Percentiles rank a stretch among this genome's conserved stretches.
Conservation (phyloP, 30 jellyfish, hydroid and myxozoan species). For the Rhopilema esculentum region DNA sequence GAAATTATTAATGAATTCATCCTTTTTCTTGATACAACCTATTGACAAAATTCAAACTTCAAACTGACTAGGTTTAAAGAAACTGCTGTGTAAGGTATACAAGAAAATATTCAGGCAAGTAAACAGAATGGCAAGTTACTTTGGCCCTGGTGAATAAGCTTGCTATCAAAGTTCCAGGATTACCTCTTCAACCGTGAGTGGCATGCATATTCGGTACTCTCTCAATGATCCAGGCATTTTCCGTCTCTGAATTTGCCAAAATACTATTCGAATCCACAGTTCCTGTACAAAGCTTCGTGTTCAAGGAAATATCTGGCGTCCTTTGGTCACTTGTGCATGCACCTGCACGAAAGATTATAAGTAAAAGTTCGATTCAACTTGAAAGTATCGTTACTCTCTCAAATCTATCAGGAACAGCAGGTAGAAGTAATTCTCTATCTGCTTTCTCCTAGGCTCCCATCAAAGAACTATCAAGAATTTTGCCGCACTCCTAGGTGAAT, state of each 20-base stretch:
- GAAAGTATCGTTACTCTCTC: not conserved
- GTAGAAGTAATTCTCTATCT: not conserved
- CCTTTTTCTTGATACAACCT: not conserved
- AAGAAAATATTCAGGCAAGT: not conserved
- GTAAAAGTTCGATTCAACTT: not conserved
- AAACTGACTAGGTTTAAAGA: too few species aligned
- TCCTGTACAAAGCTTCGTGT: not conserved
- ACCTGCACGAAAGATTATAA: not conserved
- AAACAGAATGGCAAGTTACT: not conserved
- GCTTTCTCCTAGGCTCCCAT: not conserved
- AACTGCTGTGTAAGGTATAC: too few species aligned
- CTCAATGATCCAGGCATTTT: constrained; percentile 39
- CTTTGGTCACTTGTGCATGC: not conserved
- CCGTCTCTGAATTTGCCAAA: not conserved
- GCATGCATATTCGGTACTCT: constrained; percentile 99
- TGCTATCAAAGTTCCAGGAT: not conserved
- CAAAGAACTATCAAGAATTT: not conserved
- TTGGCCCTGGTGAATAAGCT: too few species aligned
- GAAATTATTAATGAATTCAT: not conserved
- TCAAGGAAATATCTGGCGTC: not conserved
- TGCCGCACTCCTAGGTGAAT: not conserved
- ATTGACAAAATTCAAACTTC: too few species aligned
- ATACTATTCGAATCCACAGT: too few species aligned
- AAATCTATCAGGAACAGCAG: not conserved
- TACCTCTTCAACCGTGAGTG: constrained; percentile 96